Evolutionary conservation across 2,797 vertebrate species (phyloP), one percentile per base, ranked within the genome.

Genomic region (Lates japonicus): DNA sequence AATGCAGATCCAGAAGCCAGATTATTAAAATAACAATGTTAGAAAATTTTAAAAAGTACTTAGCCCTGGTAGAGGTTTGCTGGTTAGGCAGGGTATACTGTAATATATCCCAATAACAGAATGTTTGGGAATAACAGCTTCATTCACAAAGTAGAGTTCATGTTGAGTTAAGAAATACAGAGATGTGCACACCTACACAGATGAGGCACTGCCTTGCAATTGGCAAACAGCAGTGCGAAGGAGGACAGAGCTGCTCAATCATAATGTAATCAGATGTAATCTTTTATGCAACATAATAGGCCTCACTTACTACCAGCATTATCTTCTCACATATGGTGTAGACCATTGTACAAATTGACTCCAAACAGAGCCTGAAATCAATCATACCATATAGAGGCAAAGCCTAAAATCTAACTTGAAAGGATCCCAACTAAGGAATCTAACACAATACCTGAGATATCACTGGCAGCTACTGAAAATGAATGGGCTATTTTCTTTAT

Each of bases 251-350:
- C 60, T 74, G 20, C 49, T 55, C 31, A 54, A 17, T 62, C 25
- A 67, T 80, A 10, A 77, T 58, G 37, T 52, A 46, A 81, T 84
- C 46, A 66, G 35, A 69, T 81, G 13, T 69, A 59, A 84, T 76
- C 41, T 74, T 60, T 67, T 31, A 69, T 65, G 13, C 3, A 55
- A 19, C 54, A 31, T 78, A 80, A 80, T 66, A 25, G 51, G n/a
- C 33, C 80, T 58, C 49, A 70, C 54, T 77, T 59, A 39, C 46
- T 49, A 44, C 44, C 48, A 52, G 22, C 67, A 69, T 51, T 35
- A 69, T 78, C 61, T 72, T 35, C 51, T 62, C 67, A 74, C 49
- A 20, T 61, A 39, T 20, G 68, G 37, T 20, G 67, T 0, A 11
- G 63, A 60, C 31, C 59, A 74, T 75, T 65, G 20, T 64, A 42